These are phyloP conservation scores for Archilochus colubris DNA, from an alignment of 2,113 vertebrate genomes.

Conservation along the genomic window DNA sequence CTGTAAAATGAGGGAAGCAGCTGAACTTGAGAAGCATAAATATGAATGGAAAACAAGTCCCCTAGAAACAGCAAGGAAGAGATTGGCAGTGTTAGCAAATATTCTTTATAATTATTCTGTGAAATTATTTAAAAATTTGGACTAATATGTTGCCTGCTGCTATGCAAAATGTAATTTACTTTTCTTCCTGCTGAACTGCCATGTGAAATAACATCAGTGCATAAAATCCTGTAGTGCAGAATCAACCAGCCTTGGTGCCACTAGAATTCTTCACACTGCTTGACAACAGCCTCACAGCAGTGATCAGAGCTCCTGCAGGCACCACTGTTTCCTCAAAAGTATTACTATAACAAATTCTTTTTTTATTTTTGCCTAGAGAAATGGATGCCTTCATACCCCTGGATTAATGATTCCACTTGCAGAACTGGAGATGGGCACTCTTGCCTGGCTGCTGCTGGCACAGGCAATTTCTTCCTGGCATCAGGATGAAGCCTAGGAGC, in stretches of 20 bases:
- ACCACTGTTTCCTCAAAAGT: background rate
- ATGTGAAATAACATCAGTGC: background rate
- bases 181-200: background rate
- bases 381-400: background rate
- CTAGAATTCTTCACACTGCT: background rate
- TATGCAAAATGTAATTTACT: background rate
- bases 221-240: background rate
- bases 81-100: background rate
- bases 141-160: background rate
- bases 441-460: background rate
- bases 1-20: conserved; percentile 28
- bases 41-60: conserved; percentile 20
- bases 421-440: background rate
- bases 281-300: background rate
- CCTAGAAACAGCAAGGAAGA: background rate
- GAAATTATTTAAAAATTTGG: background rate
- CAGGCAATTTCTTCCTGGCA: background rate
- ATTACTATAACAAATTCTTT: background rate
- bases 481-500: background rate
- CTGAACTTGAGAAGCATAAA: background rate
- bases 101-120: background rate
- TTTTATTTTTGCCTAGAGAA: background rate
- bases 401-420: background rate
- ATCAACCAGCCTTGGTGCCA: background rate
- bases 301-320: background rate